Evolutionary conservation across 2,888 invertebrate species (phyloP).

Genomic region (Volucella zonaria): DNA sequence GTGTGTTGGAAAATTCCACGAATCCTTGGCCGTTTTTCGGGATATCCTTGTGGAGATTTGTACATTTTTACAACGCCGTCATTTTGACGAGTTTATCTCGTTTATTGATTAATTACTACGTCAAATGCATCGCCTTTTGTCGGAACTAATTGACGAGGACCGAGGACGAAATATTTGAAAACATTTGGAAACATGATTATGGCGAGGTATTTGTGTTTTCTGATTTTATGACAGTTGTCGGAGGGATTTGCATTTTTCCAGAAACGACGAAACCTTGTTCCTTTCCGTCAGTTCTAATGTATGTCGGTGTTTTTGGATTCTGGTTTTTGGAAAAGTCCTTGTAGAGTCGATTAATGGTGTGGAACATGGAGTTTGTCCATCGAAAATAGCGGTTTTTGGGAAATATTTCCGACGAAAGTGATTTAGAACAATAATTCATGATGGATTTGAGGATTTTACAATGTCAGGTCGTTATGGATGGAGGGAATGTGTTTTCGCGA

Average conservation of each 20-base stretch:
- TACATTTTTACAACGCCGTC: not conserved
- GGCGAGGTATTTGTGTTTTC: slow-evolving; percentile 10
- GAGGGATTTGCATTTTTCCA: slow-evolving; percentile 34
- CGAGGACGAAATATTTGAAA: not conserved
- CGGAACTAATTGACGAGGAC: slow-evolving; percentile 17
- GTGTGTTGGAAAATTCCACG: slow-evolving; percentile 11
- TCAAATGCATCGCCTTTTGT: slow-evolving; percentile 50
- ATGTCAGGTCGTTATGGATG: slow-evolving; percentile 37
- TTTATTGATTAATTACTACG: slow-evolving; percentile 48
- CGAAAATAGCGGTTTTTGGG: slow-evolving; percentile 23
- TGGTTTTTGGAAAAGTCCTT: slow-evolving; percentile 18
- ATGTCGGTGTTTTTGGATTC: not conserved
- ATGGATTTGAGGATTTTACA: slow-evolving; percentile 41
- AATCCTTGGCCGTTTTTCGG: slow-evolving; percentile 14
- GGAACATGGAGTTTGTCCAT: not conserved
- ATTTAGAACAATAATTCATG: slow-evolving; percentile 37
- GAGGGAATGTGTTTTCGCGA: not conserved
- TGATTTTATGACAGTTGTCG: slow-evolving; percentile 11
- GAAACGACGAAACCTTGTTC: not conserved
- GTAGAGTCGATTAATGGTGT: slow-evolving; percentile 11
- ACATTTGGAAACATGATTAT: slow-evolving; percentile 23
- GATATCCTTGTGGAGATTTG: slow-evolving; percentile 41
- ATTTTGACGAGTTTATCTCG: not conserved
- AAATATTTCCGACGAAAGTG: not conserved
- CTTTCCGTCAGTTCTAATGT: too few relatives aligned